These are phyloP conservation scores for Lithophane leautieri DNA, from an alignment of 2,888 invertebrate species.

Conservation along the genomic window DNA sequence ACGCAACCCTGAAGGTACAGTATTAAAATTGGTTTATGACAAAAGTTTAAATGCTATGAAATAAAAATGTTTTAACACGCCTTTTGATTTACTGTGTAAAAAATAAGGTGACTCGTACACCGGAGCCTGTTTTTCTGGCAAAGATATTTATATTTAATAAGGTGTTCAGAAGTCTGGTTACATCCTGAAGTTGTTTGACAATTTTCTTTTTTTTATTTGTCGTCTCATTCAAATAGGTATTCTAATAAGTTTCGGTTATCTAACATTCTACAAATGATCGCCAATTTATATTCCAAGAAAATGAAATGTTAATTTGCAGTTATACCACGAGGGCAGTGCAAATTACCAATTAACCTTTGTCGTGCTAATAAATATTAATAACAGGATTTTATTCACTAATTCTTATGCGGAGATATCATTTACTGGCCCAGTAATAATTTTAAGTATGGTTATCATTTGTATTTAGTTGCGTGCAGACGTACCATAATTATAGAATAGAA, in stretches of 20 bases:
- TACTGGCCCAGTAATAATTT: constrained; percentile 46
- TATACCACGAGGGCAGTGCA: constrained; percentile 54
- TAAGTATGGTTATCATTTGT: constrained; percentile 36
- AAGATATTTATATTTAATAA: background rate
- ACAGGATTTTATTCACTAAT: constrained; percentile 64
- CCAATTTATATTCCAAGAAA: constrained; percentile 62
- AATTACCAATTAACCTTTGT: constrained; percentile 69
- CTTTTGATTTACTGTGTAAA: constrained; percentile 46
- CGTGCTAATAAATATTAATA: constrained; percentile 65
- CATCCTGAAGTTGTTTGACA: background rate
- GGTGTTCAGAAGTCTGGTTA: background rate
- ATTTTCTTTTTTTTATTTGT: constrained; percentile 3
- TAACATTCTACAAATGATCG: constrained; percentile 49
- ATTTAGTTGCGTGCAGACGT: constrained; percentile 29
- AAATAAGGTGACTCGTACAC: background rate
- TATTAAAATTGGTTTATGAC: constrained; percentile 61
- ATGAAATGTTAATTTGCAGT: constrained; percentile 60
- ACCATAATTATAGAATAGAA: background rate
- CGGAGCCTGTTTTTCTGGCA: background rate
- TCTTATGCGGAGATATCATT: constrained; percentile 57
- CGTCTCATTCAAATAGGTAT: constrained; percentile 12
- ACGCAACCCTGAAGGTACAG: constrained; percentile 7
- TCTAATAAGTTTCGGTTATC: constrained; percentile 48
- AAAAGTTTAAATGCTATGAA: constrained; percentile 18
- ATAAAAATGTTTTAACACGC: constrained; percentile 30